Base-by-base conservation (phyloP, 1,140 invertebrate species). In the Parasteatoda tepidariorum region DNA sequence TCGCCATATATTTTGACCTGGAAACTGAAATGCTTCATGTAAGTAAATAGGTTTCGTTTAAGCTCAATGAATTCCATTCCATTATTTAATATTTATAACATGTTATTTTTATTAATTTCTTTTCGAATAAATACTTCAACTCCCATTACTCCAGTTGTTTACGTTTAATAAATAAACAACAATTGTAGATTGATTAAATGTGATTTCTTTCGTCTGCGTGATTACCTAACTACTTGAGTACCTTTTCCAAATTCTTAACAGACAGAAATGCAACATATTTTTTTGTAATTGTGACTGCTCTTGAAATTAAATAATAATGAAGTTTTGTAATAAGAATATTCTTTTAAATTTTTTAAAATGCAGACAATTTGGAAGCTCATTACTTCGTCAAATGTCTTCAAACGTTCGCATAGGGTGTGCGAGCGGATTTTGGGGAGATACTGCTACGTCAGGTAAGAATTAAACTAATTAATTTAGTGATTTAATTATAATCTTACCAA, bases 361-460 rank as follows among this genome's bases (percentile, higher is more conserved):
- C 67, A 82, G 78, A 68, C 5, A 34, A 22, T 24, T 48, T 30
- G 33, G 78, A 4, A 6, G 24, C 30, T 41, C 54, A 1, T 41
- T 41, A 24, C 66, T 28, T 41, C 34, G 33, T 15, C 76, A 48
- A 68, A 82, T 82, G 78, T 70, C 78, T 24, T 82, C 68, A 26
- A 86, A 87, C 30, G 87, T 91, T 24, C 87, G 89, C 71, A 91
- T 92, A 67, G 91, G 91, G 33, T 92, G 91, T 86, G 90, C 90
- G 15, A 90, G 88, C 85, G 91, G 91, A 82, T 92, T 92, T 88
- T 92, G 91, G 91, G 91, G 91, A 41, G 91, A 92, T 86, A 91
- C 90, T n/a, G 88, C 90, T 11, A 90, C 90, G 61, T 89, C 90
- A 82, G 90, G 89, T 89, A 84, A 38, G 5, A 41, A 41, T 41